These are phyloP conservation scores for Charina bottae DNA, from an alignment of 2,113 vertebrate genomes.

Conservation along the genomic window DNA sequence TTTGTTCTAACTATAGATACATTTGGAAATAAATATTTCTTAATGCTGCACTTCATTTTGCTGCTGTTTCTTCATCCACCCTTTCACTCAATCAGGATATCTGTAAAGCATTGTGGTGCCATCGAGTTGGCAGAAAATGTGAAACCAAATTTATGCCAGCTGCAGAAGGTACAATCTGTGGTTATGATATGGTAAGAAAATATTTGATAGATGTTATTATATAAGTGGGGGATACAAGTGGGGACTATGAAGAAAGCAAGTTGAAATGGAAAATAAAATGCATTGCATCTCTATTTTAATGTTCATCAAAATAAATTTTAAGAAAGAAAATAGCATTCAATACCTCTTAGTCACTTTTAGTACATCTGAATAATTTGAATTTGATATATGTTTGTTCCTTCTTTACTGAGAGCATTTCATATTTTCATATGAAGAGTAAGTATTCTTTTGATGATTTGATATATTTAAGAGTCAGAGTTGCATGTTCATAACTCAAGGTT, in stretches of 20 bases:
- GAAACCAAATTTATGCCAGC: slow-evolving; percentile 95
- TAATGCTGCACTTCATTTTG: neutral
- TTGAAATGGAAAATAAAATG: neutral
- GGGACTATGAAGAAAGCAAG: neutral
- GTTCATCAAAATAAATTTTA: neutral
- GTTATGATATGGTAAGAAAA: slow-evolving; percentile 83
- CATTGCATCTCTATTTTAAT: neutral
- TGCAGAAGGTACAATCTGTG: slow-evolving; percentile 87
- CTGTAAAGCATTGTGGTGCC: slow-evolving; percentile 93
- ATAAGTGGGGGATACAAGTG: neutral
- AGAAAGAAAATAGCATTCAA: neutral
- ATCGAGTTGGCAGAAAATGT: slow-evolving; percentile 88
- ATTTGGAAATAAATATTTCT: neutral
- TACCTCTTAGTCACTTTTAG: neutral
- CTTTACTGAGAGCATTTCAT: neutral
- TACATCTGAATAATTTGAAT: neutral
- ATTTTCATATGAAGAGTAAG: neutral
- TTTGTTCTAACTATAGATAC: too few species aligned
- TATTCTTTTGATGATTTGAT: neutral
- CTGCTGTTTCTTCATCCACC: neutral
- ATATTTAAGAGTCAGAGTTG: neutral
- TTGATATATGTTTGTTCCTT: neutral
- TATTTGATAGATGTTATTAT: neutral
- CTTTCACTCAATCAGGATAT: slow-evolving; percentile 77
- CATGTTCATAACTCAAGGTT: neutral